A percentile compares a stretch with the other conserved stretches of the same genome.
Conservation (phyloP, 2,888 invertebrate genomes). For the Mythimna vitellina region DNA sequence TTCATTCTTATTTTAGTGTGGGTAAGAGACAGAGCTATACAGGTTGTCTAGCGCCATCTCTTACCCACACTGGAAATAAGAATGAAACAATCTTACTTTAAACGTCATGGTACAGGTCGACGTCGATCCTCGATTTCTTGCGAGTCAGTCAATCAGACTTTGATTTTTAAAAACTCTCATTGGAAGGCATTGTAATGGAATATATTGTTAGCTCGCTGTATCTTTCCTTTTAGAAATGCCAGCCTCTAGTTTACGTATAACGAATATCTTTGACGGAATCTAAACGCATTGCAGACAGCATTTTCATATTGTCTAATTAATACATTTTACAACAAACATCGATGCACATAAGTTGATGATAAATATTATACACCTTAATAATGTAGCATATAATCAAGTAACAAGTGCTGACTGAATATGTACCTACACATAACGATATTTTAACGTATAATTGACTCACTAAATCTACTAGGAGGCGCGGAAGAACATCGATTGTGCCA, state of each 20-base stretch:
- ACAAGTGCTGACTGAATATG: constrained; percentile 69
- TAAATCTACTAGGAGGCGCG: constrained; percentile 79
- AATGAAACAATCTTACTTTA: no score
- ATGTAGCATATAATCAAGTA: constrained; percentile 66
- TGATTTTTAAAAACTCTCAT: constrained; percentile 43
- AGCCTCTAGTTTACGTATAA: constrained; percentile 63
- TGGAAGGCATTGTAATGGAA: constrained; percentile 57
- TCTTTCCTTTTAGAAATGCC: constrained; percentile 45
- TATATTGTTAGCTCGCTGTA: constrained; percentile 37
- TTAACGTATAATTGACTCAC: constrained; percentile 77
- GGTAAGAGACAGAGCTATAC: no score
- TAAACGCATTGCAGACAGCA: constrained; percentile 53
- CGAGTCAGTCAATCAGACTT: constrained; percentile 44
- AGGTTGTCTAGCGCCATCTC: no score
- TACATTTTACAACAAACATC: constrained; percentile 61
- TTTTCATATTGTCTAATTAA: constrained; percentile 61
- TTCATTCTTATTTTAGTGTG: no score
- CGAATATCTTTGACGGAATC: constrained; percentile 63
- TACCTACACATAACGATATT: constrained; percentile 66
- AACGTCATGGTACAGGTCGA: no score
- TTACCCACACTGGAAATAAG: no score
- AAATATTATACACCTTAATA: constrained; percentile 61
- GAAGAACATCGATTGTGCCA: constrained; percentile 85
- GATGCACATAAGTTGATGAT: constrained; percentile 59
- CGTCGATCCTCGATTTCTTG: constrained; percentile 23